phyloP scores from a whole-genome alignment of 2,797 vertebrate species.

The Cirrhinus molitorella region DNA sequence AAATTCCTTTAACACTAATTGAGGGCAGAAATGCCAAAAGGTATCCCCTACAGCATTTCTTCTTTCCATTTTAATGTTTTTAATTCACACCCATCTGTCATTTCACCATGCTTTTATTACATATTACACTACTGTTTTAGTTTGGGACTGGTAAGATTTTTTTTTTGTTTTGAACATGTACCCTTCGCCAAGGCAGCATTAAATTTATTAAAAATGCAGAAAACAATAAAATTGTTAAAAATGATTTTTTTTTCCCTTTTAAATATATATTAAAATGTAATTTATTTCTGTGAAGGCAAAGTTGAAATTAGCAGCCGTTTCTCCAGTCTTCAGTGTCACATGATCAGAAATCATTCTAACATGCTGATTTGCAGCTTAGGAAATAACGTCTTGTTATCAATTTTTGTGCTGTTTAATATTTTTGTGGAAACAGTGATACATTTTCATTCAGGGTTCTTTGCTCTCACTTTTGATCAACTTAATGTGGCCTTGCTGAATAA shows the following conservation, averaged over 20 bases:
- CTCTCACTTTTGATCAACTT: background rate
- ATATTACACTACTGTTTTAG: background rate
- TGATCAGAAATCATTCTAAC: background rate
- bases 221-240: background rate
- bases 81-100: background rate
- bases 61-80: background rate
- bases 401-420: background rate
- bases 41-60: background rate
- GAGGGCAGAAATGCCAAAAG: background rate
- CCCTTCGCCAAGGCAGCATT: background rate
- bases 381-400: background rate
- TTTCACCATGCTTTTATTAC: background rate
- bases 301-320: background rate
- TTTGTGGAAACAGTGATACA: background rate
- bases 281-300: background rate
- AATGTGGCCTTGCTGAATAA: background rate
- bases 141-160: background rate
- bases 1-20: background rate
- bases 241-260: background rate
- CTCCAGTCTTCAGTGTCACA: background rate
- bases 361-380: background rate
- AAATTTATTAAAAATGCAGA: background rate
- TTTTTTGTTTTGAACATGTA: background rate
- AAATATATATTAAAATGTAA: background rate
- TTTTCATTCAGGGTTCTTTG: background rate